These are phyloP conservation scores for Caranx melampygus DNA, from an alignment of 2,113 vertebrate genomes.

Conservation along the genomic window DNA sequence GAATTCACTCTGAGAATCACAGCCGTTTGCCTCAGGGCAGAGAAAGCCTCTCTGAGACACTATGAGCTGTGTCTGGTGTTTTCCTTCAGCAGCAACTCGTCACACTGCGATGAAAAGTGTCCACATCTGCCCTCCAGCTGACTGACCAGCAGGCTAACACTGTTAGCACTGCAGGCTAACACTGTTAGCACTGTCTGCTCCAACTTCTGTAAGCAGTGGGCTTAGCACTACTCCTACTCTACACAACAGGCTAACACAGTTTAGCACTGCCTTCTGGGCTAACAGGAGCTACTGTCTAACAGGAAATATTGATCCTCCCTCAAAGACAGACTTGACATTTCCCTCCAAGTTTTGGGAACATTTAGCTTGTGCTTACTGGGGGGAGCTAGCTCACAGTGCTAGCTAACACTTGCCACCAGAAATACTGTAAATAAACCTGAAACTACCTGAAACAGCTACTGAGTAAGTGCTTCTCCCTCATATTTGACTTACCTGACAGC, in stretches of 20 bases:
- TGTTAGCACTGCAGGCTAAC: slow-evolving; percentile 5
- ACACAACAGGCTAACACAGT: background rate
- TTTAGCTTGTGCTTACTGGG: too few species aligned
- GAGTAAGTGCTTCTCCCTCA: too few species aligned
- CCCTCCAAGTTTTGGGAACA: background rate
- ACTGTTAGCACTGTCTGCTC: slow-evolving; percentile 37
- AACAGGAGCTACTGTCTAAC: too few species aligned
- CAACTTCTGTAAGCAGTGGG: background rate
- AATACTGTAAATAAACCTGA: too few species aligned
- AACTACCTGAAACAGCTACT: too few species aligned
- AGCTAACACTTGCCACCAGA: too few species aligned
- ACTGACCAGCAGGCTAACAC: slow-evolving; percentile 14
- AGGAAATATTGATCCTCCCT: too few species aligned
- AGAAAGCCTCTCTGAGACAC: slow-evolving; percentile 48
- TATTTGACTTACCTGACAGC: too few species aligned
- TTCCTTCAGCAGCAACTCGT: slow-evolving; percentile 41
- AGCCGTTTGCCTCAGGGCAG: slow-evolving; percentile 59
- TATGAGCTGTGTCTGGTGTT: slow-evolving; percentile 50
- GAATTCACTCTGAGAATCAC: slow-evolving; percentile 69
- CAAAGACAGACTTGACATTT: background rate
- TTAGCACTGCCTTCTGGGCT: background rate
- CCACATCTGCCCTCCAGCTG: slow-evolving; percentile 36
- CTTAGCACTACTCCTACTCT: background rate
- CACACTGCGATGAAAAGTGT: slow-evolving; percentile 35
- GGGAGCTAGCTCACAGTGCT: background rate